Base-by-base conservation (phyloP, 2,888 invertebrate genomes). In the Pollenia labialis region DNA sequence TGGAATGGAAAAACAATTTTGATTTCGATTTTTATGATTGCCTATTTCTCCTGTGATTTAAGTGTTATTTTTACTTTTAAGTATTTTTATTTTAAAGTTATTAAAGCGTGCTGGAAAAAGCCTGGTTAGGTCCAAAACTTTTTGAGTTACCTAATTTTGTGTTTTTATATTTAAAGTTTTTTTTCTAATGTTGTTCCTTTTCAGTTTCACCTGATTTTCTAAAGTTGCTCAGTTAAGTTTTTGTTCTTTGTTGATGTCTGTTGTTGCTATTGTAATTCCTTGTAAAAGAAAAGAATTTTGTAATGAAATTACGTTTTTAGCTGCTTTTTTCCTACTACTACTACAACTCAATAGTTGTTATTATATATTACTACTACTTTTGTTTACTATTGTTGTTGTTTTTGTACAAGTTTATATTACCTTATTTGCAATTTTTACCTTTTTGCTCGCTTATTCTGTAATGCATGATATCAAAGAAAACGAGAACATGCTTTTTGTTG, bases 271-370 rank as follows among this genome's bases (percentile, higher is more conserved):
- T 68, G 18, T 68, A 18, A 11, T 32, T 58, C 14, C 23, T 50
- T 60, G 42, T 48, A 68, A 50, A 50, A 40, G 14, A 12, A 69
- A 68, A 58, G 58, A 66, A 32, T 54, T 68, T 58, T 66, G 48
- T 50, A 44, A 71, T 71, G 62, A 71, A 80, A 79, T 79, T 42
- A 72, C 46, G 12, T 48, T 56, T 40, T 71, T 56, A 2, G n/a
- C 42, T 58, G 66, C 54, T 50, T n/a, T 16, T 72, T 52, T 40
- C 52, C 4, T 56, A 11, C 10, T 18, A 6, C 16, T 69, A 11
- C 23, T 2, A 6, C 16, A 52, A 11, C 52, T 16, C 16, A 40
- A 16, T 77, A n/a, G 66, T 58, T 56, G 66, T 68, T 42, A 11
- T 50, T 60, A 1, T 4, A 58, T 23, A 50, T 62, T 75, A 18